Conservation (phyloP, 2,888 invertebrate species). For the Labia minor region DNA sequence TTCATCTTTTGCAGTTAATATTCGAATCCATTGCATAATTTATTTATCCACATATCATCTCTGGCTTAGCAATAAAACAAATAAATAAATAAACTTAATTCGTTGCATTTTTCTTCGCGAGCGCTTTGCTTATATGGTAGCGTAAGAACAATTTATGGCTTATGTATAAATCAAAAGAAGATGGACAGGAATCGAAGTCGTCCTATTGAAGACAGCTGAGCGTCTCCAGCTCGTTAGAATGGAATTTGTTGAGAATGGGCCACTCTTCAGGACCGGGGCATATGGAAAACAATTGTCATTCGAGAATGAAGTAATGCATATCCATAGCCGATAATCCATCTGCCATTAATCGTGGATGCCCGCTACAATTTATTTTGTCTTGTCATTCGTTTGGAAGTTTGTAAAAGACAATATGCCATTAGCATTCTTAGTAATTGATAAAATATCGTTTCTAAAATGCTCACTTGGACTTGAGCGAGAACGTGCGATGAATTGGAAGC, state of each 20-base stretch:
- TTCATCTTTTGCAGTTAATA: too few species aligned
- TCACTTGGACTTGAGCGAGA: background rate
- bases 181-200: constrained; percentile 8
- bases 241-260: background rate
- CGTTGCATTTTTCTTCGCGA: background rate
- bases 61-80: background rate
- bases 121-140: background rate
- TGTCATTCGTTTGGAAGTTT: constrained; percentile 2
- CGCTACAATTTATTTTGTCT: background rate
- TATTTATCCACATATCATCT: too few species aligned
- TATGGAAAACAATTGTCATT: background rate
- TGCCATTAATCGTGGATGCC: background rate
- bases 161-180: constrained; percentile 13
- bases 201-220: constrained; percentile 1
- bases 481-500: background rate
- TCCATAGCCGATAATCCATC: background rate
- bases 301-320: background rate
- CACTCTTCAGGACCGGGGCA: background rate
- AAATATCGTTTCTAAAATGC: background rate
- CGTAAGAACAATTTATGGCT: background rate
- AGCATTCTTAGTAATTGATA: background rate
- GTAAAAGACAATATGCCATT: constrained; percentile 2
- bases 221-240: background rate
- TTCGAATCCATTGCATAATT: too few species aligned
- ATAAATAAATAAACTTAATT: constrained; percentile 5